Evolutionary conservation across 2,113 vertebrate species (phyloP), one percentile per base, ranked within the genome.

Genomic region (Catharus bicknelli): DNA sequence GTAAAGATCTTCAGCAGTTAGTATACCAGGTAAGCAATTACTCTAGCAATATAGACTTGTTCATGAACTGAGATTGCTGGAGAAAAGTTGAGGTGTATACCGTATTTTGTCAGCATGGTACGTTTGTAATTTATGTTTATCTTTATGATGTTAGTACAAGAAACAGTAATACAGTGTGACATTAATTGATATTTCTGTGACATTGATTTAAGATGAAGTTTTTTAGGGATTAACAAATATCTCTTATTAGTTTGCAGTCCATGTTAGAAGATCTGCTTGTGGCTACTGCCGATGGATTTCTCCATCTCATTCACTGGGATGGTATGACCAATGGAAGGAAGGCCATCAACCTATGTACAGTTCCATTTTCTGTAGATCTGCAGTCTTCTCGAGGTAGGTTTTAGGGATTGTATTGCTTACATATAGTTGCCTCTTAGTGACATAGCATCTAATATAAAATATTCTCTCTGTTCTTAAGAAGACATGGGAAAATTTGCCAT

Each of bases 241-340:
- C 3, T 96, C 93, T 91, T 77, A 32, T 88, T 95, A 99, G 99
- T 96, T 97, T 99, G 90, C 99, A 99, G 98, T 98, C 99, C 54
- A 98, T 99, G 89, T 97, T 99, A 91, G 99, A 99, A 67, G 98
- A 99, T 95, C 96, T 99, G 1, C 94, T 99, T 92, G 98, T 99
- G 90, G 98, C 99, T 70, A 99, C 99, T 13, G 97, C 98, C 88
- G 99, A 99, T 95, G 98, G 99, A 36, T 98, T 98, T 93, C 98
- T 99, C 72, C 99, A 99, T 90, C 98, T 99, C 62, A 97, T 99
- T 97, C 99, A 99, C 94, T 99, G 99, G 99, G 98, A 99, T 83
- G 98, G 99, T 15, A 98, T 99, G 97, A 98, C 97, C 91, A 99
- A 99, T 78, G 99, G 99, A 82, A 98, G 98, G 84, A 99, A 98